These are phyloP conservation scores for Siniperca undulata DNA, from an alignment of 2,797 vertebrate species.

Conservation along the genomic window DNA sequence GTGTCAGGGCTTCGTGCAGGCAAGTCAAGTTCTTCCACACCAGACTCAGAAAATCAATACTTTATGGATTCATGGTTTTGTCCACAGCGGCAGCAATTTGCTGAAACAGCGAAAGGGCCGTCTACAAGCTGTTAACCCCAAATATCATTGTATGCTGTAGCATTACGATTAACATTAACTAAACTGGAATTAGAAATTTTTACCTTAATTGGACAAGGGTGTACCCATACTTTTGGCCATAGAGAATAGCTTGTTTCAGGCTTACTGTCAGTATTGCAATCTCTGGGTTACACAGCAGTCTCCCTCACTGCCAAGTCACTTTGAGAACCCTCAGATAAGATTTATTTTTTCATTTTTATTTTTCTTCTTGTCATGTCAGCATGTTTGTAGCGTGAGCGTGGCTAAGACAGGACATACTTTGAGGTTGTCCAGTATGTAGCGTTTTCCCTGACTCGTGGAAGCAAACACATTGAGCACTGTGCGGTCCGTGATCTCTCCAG, in stretches of 20 bases:
- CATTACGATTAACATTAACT: neutral
- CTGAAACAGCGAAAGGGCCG: neutral
- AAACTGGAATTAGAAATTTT: neutral
- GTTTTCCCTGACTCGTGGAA: conserved; percentile 75
- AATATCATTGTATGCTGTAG: neutral
- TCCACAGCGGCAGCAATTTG: neutral
- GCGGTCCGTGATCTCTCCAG: conserved; percentile 86
- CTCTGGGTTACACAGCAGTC: neutral
- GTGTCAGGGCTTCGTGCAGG: neutral
- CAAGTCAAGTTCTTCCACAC: neutral
- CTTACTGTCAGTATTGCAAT: neutral
- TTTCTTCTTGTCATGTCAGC: neutral
- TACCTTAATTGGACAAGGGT: neutral
- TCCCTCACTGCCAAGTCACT: neutral
- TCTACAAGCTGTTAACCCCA: too few species aligned
- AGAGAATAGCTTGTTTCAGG: neutral
- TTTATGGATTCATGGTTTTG: neutral
- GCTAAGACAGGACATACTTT: conserved; percentile 82
- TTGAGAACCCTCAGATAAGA: conserved; percentile 3
- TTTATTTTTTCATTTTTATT: neutral
- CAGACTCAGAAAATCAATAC: neutral
- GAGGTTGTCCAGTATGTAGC: conserved; percentile 88
- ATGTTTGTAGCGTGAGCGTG: neutral
- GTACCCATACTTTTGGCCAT: neutral
- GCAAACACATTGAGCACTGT: conserved; percentile 90